phyloP scores from a whole-genome alignment of 2,797 vertebrate species.

The Myotis planiceps region DNA sequence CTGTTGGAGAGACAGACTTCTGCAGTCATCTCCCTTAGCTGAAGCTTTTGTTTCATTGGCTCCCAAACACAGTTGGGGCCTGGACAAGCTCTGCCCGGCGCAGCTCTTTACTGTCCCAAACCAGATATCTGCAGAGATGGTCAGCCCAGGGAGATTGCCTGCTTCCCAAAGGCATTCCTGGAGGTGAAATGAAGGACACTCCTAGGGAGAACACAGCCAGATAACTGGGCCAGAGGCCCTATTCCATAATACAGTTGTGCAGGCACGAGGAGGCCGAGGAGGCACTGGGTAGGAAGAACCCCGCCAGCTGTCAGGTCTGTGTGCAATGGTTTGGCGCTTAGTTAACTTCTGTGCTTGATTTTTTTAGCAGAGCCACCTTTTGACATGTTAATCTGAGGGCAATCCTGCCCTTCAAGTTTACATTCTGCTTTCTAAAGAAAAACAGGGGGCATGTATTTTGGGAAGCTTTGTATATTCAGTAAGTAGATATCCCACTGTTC shows the following conservation, averaged over 20 bases:
- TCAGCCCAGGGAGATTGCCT: neutral
- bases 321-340: neutral
- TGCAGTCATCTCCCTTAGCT: neutral
- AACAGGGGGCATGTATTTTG: slow-evolving; percentile 51
- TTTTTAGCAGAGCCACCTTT: neutral
- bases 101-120: neutral
- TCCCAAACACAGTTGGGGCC: neutral
- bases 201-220: neutral
- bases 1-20: neutral
- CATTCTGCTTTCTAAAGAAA: slow-evolving; percentile 57
- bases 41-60: neutral
- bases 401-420: slow-evolving; percentile 25
- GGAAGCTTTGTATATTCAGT: slow-evolving; percentile 33
- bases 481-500: slow-evolving; percentile 12
- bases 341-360: neutral
- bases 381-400: slow-evolving; percentile 1
- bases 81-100: neutral
- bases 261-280: neutral
- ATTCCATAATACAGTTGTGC: fast-evolving
- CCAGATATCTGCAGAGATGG: neutral
- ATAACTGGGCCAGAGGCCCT: neutral
- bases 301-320: neutral
- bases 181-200: neutral
- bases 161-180: neutral
- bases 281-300: neutral